A percentile compares a stretch with the other conserved stretches of the same genome.
These are phyloP conservation scores for Thymelicus acteon DNA, from an alignment of 2,888 invertebrate species.

Conservation along the genomic window DNA sequence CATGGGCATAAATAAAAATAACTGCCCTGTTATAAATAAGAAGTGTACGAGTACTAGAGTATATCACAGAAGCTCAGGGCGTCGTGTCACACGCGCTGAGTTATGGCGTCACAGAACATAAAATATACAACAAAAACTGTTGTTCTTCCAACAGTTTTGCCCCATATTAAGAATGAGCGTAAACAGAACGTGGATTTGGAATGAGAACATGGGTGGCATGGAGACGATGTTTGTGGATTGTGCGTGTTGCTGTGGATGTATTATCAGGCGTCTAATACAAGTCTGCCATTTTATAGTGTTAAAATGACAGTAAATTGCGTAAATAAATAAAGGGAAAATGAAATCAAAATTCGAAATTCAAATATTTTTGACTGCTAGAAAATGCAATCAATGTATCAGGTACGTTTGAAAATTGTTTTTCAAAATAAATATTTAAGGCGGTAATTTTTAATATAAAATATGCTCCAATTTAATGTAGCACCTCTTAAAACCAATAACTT, in stretches of 20 bases:
- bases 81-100: constrained; percentile 71
- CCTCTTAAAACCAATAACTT: too few species aligned
- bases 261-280: neutral
- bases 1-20: constrained; percentile 56
- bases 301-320: too few species aligned
- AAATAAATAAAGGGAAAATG: too few species aligned
- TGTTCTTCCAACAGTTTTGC: constrained; percentile 84
- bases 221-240: constrained; percentile 53
- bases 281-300: neutral
- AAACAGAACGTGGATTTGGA: constrained; percentile 82
- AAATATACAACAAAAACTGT: constrained; percentile 83
- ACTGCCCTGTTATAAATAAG: constrained; percentile 56
- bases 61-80: constrained; percentile 74
- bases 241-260: constrained; percentile 6
- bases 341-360: too few species aligned
- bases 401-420: too few species aligned
- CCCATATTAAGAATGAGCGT: constrained; percentile 84
- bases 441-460: too few species aligned
- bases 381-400: too few species aligned
- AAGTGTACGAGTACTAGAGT: constrained; percentile 49
- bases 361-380: neutral
- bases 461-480: too few species aligned
- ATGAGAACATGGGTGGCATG: constrained; percentile 50
- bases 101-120: constrained; percentile 83
- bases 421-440: too few species aligned